Conservation (phyloP, 2,888 invertebrate species). For the Acleris literana region DNA sequence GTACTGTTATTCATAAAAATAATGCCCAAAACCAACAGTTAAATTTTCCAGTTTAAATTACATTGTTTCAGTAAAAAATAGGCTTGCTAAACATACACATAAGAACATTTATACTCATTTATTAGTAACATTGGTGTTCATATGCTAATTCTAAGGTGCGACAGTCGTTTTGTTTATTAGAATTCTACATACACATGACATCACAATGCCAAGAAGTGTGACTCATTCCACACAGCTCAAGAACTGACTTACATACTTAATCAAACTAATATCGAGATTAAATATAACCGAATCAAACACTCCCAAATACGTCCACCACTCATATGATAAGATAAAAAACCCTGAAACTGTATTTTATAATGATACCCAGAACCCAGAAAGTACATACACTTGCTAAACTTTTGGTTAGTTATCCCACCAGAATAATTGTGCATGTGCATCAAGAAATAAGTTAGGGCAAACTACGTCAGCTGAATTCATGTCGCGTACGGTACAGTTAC, state of each 20-base stretch:
- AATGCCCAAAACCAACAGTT: too few species aligned
- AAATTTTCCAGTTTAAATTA: too few species aligned
- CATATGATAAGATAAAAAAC: slow-evolving; percentile 30
- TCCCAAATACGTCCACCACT: slow-evolving; percentile 21
- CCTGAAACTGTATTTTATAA: slow-evolving; percentile 24
- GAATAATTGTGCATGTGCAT: slow-evolving; percentile 36
- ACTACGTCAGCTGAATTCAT: slow-evolving; percentile 63
- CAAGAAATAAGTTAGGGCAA: slow-evolving; percentile 45
- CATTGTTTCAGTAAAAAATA: too few species aligned
- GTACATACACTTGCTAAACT: background rate
- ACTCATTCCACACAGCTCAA: slow-evolving; percentile 57
- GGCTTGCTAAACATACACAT: too few species aligned
- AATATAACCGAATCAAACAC: slow-evolving; percentile 22
- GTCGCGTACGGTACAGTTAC: slow-evolving; percentile 70
- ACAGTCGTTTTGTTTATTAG: slow-evolving; percentile 59
- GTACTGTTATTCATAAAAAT: too few species aligned
- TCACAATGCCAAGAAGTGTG: slow-evolving; percentile 70
- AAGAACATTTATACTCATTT: too few species aligned
- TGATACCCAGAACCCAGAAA: slow-evolving; percentile 11
- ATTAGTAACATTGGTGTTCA: too few species aligned
- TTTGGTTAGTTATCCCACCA: slow-evolving; percentile 4
- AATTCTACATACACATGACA: slow-evolving; percentile 70
- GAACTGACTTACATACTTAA: slow-evolving; percentile 43
- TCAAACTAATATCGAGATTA: slow-evolving; percentile 28
- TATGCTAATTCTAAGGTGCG: slow-evolving; percentile 39